Conservation (phyloP, 30 jellyfish, hydroid and myxozoan genomes). For the Sanderia malayensis region DNA sequence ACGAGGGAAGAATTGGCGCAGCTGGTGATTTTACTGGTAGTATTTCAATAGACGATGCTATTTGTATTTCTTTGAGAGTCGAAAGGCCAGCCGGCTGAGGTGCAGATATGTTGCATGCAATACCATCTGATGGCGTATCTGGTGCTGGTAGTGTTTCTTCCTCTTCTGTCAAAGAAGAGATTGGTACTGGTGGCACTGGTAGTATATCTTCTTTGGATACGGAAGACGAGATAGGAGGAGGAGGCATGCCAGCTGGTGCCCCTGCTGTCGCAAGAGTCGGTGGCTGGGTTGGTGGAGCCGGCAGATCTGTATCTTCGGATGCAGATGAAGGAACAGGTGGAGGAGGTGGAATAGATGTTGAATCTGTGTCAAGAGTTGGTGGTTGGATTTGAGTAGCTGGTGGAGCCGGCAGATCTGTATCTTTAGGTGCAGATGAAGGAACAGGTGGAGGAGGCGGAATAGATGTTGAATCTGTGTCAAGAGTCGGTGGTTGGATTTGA, state of each 20-base stretch:
- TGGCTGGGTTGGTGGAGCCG: conserved; percentile 39
- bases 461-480: conserved; percentile 1
- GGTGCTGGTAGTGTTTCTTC: too few relatives aligned
- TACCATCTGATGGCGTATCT: too few relatives aligned
- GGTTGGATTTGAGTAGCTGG: conserved; percentile 51
- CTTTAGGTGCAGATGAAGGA: neutral
- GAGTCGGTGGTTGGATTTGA: neutral
- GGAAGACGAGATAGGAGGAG: conserved; percentile 21
- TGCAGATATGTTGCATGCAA: too few relatives aligned
- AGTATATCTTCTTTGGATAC: neutral
- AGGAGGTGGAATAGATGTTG: conserved; percentile 27
- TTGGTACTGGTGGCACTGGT: conserved; percentile 40
- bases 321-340: conserved; percentile 18
- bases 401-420: conserved; percentile 23
- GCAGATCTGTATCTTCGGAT: neutral
- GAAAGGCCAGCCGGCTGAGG: too few relatives aligned
- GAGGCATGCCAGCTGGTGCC: conserved; percentile 4
- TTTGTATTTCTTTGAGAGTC: too few relatives aligned
- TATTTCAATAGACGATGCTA: too few relatives aligned
- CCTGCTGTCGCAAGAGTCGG: conserved; percentile 50
- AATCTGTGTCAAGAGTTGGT: neutral
- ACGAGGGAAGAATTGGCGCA: too few relatives aligned
- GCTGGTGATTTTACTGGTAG: too few relatives aligned
- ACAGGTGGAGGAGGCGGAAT: neutral
- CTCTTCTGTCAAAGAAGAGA: too few relatives aligned